Evolutionary conservation across 2,797 vertebrate species (phyloP).

Genomic region (Zalophus californianus): DNA sequence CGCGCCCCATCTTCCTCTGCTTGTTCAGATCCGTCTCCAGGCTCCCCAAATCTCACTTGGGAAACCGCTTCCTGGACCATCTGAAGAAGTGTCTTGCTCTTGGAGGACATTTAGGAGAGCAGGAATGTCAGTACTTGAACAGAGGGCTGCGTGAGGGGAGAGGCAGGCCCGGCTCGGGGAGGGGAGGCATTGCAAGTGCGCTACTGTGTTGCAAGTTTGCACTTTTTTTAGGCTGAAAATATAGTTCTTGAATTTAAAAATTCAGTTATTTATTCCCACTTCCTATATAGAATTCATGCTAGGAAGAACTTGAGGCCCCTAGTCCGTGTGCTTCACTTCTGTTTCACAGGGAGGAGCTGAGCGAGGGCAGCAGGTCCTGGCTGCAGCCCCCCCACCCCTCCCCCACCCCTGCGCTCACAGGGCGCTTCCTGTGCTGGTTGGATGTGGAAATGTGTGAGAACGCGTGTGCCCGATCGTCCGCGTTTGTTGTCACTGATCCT

Average conservation of each 20-base stretch:
- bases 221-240: slow-evolving; percentile 80
- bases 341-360: background rate
- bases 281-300: background rate
- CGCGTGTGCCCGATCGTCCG: background rate
- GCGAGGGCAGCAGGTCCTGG: background rate
- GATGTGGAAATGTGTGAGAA: background rate
- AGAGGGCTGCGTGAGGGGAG: background rate
- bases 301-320: background rate
- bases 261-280: slow-evolving; percentile 60
- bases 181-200: background rate
- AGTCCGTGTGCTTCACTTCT: background rate
- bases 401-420: fast-evolving
- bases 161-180: background rate
- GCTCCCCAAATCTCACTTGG: background rate
- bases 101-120: slow-evolving; percentile 59
- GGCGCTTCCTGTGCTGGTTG: background rate
- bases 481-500: background rate
- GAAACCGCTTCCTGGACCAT: slow-evolving; percentile 72
- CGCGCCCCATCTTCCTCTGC: background rate
- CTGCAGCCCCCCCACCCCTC: too few species aligned
- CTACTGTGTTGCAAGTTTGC: slow-evolving; percentile 82
- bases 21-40: slow-evolving; percentile 31
- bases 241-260: slow-evolving; percentile 64
- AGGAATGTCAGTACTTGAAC: background rate
- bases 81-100: slow-evolving; percentile 65